A percentile compares a stretch with the other conserved stretches of the same genome.
These are phyloP conservation scores for Todiramphus chloris DNA, from an alignment of 2,113 vertebrate species.

Conservation along the genomic window DNA sequence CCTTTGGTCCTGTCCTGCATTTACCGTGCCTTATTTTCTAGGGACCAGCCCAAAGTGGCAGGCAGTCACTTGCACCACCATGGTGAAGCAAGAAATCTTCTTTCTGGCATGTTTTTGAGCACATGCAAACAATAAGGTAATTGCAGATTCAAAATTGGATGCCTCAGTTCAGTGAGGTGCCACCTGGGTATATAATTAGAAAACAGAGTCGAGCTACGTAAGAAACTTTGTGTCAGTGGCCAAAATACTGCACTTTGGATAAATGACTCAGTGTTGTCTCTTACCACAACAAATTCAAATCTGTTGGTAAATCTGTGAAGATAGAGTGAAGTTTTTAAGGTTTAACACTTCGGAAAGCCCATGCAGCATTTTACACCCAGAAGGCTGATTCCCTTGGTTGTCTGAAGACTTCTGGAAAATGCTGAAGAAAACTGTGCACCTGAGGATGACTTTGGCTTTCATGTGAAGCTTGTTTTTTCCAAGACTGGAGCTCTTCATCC, in stretches of 20 bases:
- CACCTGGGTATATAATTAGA: neutral
- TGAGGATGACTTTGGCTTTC: neutral
- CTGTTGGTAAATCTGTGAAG: neutral
- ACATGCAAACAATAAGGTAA: neutral
- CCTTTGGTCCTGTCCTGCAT: neutral
- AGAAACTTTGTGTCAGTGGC: neutral
- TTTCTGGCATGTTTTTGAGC: fast-evolving
- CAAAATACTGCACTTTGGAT: neutral
- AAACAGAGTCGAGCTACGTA: neutral
- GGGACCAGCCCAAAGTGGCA: neutral
- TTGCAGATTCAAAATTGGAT: neutral
- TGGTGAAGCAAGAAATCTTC: neutral
- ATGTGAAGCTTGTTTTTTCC: neutral
- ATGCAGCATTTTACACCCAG: neutral
- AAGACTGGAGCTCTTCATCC: neutral
- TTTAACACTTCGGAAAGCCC: neutral
- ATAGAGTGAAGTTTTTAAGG: neutral
- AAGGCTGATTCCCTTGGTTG: neutral
- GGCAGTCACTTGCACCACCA: neutral
- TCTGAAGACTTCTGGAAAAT: neutral
- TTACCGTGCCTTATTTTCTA: neutral
- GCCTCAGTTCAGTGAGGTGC: neutral
- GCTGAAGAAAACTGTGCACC: neutral
- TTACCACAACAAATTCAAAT: neutral
- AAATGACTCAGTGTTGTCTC: neutral